Percentiles rank a stretch among this genome's conserved stretches.
These are phyloP conservation scores for Pteropus rufus DNA, from an alignment of 2,797 vertebrate genomes.

Conservation along the genomic window DNA sequence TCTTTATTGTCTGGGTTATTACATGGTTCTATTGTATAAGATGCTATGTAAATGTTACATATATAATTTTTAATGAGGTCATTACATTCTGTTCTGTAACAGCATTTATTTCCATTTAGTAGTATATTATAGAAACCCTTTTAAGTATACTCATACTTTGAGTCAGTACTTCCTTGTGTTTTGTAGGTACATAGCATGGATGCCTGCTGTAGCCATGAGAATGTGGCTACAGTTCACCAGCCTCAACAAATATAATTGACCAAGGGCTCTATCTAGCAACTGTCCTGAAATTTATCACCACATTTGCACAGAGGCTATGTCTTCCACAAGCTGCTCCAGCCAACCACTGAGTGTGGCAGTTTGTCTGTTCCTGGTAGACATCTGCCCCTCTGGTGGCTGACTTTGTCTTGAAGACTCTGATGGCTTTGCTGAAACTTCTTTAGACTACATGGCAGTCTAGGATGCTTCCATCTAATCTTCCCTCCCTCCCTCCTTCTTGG, in stretches of 20 bases:
- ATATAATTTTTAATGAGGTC: not conserved
- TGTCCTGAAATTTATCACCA: not conserved
- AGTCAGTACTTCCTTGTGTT: not conserved
- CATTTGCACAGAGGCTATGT: fast-evolving
- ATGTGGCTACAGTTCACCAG: not conserved
- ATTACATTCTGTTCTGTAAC: not conserved
- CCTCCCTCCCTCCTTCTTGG: not conserved
- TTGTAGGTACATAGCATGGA: not conserved
- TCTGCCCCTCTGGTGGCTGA: not conserved
- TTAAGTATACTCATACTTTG: not conserved
- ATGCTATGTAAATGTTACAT: not conserved
- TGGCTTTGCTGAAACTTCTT: not conserved
- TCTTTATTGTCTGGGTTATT: not conserved
- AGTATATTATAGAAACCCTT: not conserved
- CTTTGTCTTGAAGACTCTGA: not conserved
- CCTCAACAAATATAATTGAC: not conserved
- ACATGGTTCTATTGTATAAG: not conserved
- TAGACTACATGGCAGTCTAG: not conserved
- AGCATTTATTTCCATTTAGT: not conserved
- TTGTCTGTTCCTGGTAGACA: not conserved
- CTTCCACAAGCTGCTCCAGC: not conserved
- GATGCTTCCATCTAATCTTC: not conserved
- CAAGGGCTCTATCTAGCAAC: not conserved
- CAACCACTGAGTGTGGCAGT: not conserved
- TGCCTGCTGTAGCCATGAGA: not conserved